Evolutionary conservation across 2,888 invertebrate genomes (phyloP), one percentile per base, ranked within the genome.

Genomic region (Macaria liturata): DNA sequence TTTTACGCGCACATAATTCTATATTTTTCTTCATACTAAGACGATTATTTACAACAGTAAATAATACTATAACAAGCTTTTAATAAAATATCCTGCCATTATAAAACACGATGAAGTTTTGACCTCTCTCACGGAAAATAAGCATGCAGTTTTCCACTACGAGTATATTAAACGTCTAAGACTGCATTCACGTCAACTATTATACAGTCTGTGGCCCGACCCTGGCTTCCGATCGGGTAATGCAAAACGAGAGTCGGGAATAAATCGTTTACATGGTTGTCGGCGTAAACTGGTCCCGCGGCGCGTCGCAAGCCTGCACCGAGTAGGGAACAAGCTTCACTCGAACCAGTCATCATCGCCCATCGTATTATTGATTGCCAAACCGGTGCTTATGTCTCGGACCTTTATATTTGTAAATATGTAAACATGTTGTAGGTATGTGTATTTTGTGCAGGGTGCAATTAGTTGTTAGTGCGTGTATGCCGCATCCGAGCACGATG

Each of bases 231-330:
- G 86, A 87, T 88, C 89, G 81, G 81, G 85, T 87, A 89, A 91
- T 89, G 90, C 90, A 90, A 90, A 90, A 89, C 88, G 82, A 88
- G 87, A 77, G 81, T 84, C 78, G 80, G 85, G 88, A 86, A 91
- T 91, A 90, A 91, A 91, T 91, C 88, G 91, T 91, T 91, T 91
- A 91, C 91, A 91, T 90, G 90, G 83, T 89, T 90, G 91, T 91
- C 90, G 88, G 90, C 88, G 88, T 89, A 91, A 91, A 91, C 91
- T 90, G 91, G 91, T 91, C 90, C 72, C 81, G 76, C 80, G 78
- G 79, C 74, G 74, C 73, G 73, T 72, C 64, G 70, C 75, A 65
- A 70, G 48, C 59, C 43, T 49, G 76, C 76, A 72, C 71, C 74
- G 71, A 74, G 70, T 80, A 79, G 80, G 84, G 83, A 79, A 83